Conservation (phyloP, 1,140 invertebrate species). For the Brachionus sp. region DNA sequence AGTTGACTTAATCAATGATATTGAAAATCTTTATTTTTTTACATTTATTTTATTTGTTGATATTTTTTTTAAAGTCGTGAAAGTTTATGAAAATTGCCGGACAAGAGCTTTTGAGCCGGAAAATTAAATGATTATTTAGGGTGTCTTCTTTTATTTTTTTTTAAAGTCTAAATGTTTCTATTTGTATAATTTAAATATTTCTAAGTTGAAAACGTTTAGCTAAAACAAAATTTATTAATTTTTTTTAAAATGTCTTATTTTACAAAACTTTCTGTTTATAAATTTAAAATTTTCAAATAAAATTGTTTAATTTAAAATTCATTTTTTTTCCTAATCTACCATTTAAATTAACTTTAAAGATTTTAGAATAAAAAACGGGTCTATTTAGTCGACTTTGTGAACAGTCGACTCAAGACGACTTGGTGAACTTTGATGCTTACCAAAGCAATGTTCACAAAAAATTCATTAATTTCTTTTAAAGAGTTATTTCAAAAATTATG, state of each 20-base stretch:
- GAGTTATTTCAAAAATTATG: no score
- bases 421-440: no score
- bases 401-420: no score
- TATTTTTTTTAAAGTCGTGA: conserved; percentile 24
- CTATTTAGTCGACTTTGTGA: no score
- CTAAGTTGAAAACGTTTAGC: background rate
- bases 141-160: conserved; percentile 13
- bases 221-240: conserved; percentile 22
- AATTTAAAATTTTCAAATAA: conserved; percentile 36
- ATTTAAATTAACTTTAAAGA: no score
- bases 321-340: no score
- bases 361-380: no score
- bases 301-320: conserved; percentile 10
- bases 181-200: conserved; percentile 13
- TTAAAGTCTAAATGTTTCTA: background rate
- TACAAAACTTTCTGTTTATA: conserved; percentile 30
- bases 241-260: conserved; percentile 21
- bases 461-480: no score
- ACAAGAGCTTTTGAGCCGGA: background rate
- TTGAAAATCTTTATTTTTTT: background rate
- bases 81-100: background rate
- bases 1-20: conserved; percentile 3
- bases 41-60: conserved; percentile 4
- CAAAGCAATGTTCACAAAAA: no score
- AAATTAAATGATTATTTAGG: background rate